phyloP scores from a whole-genome alignment of 2,888 invertebrate species.

The Ichneumoninae sp. region DNA sequence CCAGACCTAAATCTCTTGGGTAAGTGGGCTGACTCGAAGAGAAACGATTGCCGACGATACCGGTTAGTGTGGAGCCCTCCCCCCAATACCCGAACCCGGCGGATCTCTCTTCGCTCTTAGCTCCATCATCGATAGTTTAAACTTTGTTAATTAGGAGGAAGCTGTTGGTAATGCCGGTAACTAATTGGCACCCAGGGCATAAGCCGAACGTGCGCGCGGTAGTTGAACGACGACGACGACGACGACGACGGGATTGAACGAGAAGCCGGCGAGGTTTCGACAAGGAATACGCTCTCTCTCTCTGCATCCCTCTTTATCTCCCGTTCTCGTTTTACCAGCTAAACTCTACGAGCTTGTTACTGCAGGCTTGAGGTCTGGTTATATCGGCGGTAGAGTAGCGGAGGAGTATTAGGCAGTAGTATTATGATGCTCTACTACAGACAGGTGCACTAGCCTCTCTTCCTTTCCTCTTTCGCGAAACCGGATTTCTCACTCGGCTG shows the following conservation, averaged over 20 bases:
- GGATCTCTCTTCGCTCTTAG: conserved; percentile 52
- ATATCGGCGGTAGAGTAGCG: conserved; percentile 47
- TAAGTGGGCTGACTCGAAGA: conserved; percentile 13
- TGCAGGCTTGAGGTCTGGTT: conserved; percentile 64
- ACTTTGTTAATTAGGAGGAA: conserved; percentile 82
- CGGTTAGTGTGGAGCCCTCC: conserved; percentile 17
- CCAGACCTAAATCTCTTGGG: neutral
- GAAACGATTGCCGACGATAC: conserved; percentile 48
- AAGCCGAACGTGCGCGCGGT: conserved; percentile 69
- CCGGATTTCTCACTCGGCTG: conserved; percentile 38
- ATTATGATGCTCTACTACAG: conserved; percentile 39
- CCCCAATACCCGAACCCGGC: conserved; percentile 31
- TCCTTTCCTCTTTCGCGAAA: conserved; percentile 42
- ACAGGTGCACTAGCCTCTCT: conserved; percentile 42
- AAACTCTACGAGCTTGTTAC: conserved; percentile 66
- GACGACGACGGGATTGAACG: conserved; percentile 31
- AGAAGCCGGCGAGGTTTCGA: neutral
- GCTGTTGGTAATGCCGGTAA: conserved; percentile 79
- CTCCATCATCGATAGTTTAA: conserved; percentile 78
- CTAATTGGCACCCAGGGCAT: conserved; percentile 81
- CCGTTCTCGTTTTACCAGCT: conserved; percentile 40
- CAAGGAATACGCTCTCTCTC: conserved; percentile 13
- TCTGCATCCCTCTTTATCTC: neutral
- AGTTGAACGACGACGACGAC: conserved; percentile 51
- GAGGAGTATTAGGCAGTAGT: conserved; percentile 44